Base-by-base conservation (phyloP, 1,140 invertebrate species). In the Pseudomyrmex concolor region DNA sequence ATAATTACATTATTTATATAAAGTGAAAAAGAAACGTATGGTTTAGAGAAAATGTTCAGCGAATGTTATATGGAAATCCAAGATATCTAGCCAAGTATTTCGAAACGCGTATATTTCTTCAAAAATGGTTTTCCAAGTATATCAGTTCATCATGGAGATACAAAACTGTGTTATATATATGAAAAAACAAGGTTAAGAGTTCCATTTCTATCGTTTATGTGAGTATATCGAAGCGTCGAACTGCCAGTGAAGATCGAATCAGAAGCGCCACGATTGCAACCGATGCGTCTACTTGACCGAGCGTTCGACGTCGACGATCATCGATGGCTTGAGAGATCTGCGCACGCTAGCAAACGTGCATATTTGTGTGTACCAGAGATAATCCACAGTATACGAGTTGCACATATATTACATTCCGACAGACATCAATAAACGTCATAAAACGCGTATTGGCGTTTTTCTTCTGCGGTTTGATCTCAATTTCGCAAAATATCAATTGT, bases 231-330 rank as follows among this genome's bases (percentile, higher is more conserved):
- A 55, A 80, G 34, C 50, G 57, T 66, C 34, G 67, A 74, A 55
- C 55, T 84, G 87, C 84, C 67, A 83, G 88, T 88, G 71, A 88
- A 88, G 84, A 71, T 57, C 64, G 66, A 85, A 88, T 85, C 83
- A 57, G 64, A 62, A 63, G 62, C 50, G 66, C 63, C 74, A 71
- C 87, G 55, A 89, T 81, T 80, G 78, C 85, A 84, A 83, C 72
- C 83, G 85, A 86, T 87, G 85, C 86, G 83, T 76, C 84, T 74
- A 87, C 87, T 89, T 88, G 86, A 89, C 81, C 86, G 60, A 60
- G 54, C 73, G 73, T 17, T 51, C 82, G 85, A 87, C 74, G 63
- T 87, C 82, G 85, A 87, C 81, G 60, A 87, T 87, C 86, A 81
- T 87, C 73, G 70, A 87, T 87, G 83, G 78, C 60, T 72, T 63